These are phyloP conservation scores for Harpagus bidentatus DNA, from an alignment of 2,113 vertebrate species.

Conservation along the genomic window DNA sequence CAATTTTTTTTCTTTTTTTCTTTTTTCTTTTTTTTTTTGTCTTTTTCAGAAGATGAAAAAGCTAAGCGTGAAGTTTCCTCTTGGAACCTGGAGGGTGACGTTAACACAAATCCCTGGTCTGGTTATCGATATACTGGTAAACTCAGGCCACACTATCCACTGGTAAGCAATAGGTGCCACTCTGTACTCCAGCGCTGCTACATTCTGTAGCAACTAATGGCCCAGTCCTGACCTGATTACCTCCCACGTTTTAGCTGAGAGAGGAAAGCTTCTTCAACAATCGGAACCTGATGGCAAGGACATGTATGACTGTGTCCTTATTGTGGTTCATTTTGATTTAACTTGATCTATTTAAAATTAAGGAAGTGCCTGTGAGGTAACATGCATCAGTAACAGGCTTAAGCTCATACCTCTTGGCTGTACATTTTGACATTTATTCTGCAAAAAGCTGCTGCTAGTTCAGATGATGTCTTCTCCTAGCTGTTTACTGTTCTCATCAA, in stretches of 20 bases:
- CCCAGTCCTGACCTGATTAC: not conserved
- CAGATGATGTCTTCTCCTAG: not conserved
- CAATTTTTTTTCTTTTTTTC: not conserved
- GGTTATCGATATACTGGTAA: slow-evolving; percentile 95
- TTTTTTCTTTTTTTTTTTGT: not conserved
- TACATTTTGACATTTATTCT: not conserved
- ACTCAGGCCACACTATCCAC: slow-evolving; percentile 91
- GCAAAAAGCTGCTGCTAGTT: not conserved
- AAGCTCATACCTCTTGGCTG: not conserved
- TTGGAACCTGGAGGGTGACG: slow-evolving; percentile 86
- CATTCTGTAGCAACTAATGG: not conserved
- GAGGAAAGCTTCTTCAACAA: not conserved
- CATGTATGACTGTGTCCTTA: not conserved
- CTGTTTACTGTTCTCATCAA: not conserved
- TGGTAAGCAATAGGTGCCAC: slow-evolving; percentile 75
- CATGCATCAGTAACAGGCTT: not conserved
- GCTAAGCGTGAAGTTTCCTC: slow-evolving; percentile 82
- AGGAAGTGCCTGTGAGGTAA: not conserved
- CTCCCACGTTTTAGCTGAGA: not conserved
- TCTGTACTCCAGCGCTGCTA: not conserved
- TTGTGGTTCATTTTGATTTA: not conserved
- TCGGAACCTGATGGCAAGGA: not conserved
- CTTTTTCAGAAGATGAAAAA: slow-evolving; percentile 87
- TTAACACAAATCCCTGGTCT: slow-evolving; percentile 96
- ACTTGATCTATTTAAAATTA: not conserved